phyloP scores from a whole-genome alignment of 2,888 invertebrate genomes.

The Hypsopygia costalis region DNA sequence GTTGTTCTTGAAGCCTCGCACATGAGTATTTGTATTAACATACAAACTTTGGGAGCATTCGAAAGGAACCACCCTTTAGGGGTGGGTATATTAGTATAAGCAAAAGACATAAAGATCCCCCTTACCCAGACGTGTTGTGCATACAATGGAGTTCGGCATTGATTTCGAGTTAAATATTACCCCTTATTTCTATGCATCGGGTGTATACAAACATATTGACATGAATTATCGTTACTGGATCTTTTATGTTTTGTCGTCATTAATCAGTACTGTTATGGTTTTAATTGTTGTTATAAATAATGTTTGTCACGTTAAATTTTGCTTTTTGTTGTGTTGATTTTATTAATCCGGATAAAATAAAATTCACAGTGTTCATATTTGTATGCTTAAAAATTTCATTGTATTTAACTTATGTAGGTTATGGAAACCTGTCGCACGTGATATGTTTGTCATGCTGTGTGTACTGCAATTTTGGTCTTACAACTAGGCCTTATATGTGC shows the following conservation, averaged over 20 bases:
- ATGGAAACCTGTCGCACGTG: too few species aligned
- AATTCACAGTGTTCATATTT: too few species aligned
- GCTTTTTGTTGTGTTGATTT: background rate
- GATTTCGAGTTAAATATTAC: conserved; percentile 74
- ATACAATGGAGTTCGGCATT: conserved; percentile 71
- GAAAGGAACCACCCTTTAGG: conserved; percentile 64
- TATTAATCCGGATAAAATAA: too few species aligned
- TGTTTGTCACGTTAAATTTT: conserved; percentile 2
- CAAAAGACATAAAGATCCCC: conserved; percentile 69
- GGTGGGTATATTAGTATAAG: conserved; percentile 75
- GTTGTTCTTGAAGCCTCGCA: conserved; percentile 49
- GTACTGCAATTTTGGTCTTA: too few species aligned
- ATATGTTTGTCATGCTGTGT: too few species aligned
- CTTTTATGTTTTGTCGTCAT: conserved; percentile 51
- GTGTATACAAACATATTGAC: conserved; percentile 60
- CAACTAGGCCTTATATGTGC: too few species aligned
- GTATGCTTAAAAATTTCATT: too few species aligned
- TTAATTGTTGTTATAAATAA: conserved; percentile 19
- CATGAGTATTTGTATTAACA: conserved; percentile 72
- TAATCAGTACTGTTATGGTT: conserved; percentile 43
- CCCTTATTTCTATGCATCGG: conserved; percentile 50
- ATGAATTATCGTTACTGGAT: conserved; percentile 66
- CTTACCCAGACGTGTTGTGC: conserved; percentile 61
- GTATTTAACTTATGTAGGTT: too few species aligned
- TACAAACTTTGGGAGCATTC: conserved; percentile 56